Conservation (phyloP, 2,888 invertebrate genomes). For the Thymelicus lineola region DNA sequence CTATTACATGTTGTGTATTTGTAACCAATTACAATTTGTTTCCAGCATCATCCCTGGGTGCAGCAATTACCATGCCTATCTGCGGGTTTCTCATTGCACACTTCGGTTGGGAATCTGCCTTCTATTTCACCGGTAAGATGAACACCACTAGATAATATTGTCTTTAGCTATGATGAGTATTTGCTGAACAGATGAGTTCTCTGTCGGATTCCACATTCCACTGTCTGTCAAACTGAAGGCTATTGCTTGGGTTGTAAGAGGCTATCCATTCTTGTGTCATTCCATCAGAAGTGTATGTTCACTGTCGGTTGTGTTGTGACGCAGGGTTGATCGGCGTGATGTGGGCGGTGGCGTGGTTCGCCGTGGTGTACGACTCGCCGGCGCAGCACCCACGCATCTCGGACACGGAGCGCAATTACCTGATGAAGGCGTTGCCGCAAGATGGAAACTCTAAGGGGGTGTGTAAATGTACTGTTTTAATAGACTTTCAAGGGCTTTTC, state of each 20-base stretch:
- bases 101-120: slow-evolving; percentile 95
- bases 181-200: too few species aligned
- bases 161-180: background rate
- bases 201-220: too few species aligned
- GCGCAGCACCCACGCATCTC: slow-evolving; percentile 93
- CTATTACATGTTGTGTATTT: too few species aligned
- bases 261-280: too few species aligned
- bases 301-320: too few species aligned
- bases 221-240: too few species aligned
- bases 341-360: slow-evolving; percentile 94
- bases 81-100: slow-evolving; percentile 92
- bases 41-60: slow-evolving; percentile 95
- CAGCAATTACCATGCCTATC: slow-evolving; percentile 95
- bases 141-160: slow-evolving; percentile 11
- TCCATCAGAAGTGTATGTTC: too few species aligned
- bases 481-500: too few species aligned
- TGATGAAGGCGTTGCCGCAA: slow-evolving; percentile 89
- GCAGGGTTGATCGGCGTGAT: slow-evolving; percentile 88
- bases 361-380: slow-evolving; percentile 92
- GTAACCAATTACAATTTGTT: slow-evolving; percentile 39
- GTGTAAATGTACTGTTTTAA: slow-evolving; percentile 51
- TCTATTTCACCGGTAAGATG: slow-evolving; percentile 91
- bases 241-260: too few species aligned
- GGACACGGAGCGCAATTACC: slow-evolving; percentile 88
- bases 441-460: slow-evolving; percentile 85